Base-by-base conservation (phyloP, 2,797 vertebrate species). In the Triplophysa bombifrons region DNA sequence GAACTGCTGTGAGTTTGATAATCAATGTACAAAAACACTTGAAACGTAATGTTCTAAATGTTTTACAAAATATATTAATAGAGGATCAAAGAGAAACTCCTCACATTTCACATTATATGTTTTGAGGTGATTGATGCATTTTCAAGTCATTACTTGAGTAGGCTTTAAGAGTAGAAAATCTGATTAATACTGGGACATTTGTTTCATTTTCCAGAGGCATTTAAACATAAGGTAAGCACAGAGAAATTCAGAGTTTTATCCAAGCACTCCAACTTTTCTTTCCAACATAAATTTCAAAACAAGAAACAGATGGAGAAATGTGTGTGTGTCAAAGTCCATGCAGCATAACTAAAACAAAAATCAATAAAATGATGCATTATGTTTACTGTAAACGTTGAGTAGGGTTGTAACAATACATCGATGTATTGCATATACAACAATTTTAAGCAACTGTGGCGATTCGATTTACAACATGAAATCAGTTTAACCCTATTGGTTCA, bases 211-310 rank as follows among this genome's bases (percentile, higher is more conserved):
- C 80, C 79, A 86, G 73, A 60, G 74, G 61, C 72, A 84, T 78
- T 70, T 75, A 78, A 79, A 76, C 66, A 70, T 70, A 84, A 76
- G 82, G 70, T 77, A 82, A 76, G 78, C 71, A 53, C 38, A 79
- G 53, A 79, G 53, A 79, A 75, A 85, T 83, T 8, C 81, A 78
- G 63, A 61, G 56, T 72, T 80, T 74, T 83, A 78, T 55, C 76
- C 77, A 25, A 74, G 51, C 56, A 58, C 76, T 84, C 78, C 51
- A 58, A 38, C 63, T 55, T 82, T 81, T 82, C 74, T 76, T 75
- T 78, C 69, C 78, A 77, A 71, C 72, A 86, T 85, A 84, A 83
- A 73, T 63, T 82, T 80, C 60, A 70, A 81, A 85, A 83, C 80
- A 78, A 83, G 84, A 78, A 80, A 76, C 80, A 86, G 82, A 82